phyloP scores from a whole-genome alignment of 2,888 invertebrate genomes.

The Pristionchus fissidentatus region DNA sequence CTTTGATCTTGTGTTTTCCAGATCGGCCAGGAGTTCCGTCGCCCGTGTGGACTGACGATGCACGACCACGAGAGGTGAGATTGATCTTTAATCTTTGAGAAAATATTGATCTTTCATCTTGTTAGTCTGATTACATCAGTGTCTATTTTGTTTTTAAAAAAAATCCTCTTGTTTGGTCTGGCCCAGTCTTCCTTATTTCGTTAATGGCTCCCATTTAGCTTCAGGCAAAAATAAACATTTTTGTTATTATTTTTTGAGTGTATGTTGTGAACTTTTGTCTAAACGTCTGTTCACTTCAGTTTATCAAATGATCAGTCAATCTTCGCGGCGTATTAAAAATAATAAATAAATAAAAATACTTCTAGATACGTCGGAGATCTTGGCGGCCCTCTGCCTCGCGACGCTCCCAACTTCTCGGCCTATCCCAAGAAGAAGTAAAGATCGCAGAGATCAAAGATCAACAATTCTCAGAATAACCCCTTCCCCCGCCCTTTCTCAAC shows the following conservation, averaged over 20 bases:
- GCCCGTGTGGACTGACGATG: conserved; percentile 78
- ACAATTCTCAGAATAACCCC: not conserved
- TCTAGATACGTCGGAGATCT: conserved; percentile 63
- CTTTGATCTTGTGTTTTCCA: conserved; percentile 5
- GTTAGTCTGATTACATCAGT: too few relatives aligned
- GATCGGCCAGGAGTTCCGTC: conserved; percentile 80
- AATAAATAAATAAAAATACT: too few relatives aligned
- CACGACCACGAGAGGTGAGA: conserved; percentile 61
- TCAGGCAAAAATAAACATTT: not conserved
- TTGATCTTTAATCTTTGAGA: conserved; percentile 3
- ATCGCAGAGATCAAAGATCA: conserved; percentile 37
- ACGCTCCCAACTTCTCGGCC: conserved; percentile 66
- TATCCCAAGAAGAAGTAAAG: conserved; percentile 40
- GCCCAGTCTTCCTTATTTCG: conserved; percentile 55
- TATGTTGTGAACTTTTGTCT: not conserved
- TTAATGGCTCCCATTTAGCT: conserved; percentile 24
- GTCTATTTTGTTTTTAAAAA: too few relatives aligned
- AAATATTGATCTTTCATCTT: not conserved
- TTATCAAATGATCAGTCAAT: too few relatives aligned
- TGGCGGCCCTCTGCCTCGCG: conserved; percentile 67
- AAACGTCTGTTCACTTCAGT: too few relatives aligned
- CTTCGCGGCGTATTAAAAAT: too few relatives aligned
- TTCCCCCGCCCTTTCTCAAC: not conserved
- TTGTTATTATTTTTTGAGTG: not conserved
- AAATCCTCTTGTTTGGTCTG: too few relatives aligned